Conservation (phyloP, 2,797 vertebrate genomes). For the Neosilurus hyrtlii region DNA sequence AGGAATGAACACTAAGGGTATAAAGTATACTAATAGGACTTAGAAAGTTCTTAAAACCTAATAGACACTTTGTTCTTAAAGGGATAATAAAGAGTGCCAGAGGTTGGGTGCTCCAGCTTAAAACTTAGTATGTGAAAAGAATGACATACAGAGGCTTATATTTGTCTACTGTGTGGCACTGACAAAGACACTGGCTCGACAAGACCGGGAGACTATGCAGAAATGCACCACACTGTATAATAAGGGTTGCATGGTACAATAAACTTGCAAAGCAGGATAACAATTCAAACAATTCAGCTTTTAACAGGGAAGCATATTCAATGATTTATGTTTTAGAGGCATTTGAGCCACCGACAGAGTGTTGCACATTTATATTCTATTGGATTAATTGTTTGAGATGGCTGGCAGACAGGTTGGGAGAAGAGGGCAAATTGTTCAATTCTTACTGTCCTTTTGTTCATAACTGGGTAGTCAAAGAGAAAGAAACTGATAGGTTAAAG, state of each 20-base stretch:
- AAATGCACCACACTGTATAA: slow-evolving; percentile 17
- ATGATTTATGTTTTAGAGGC: slow-evolving; percentile 14
- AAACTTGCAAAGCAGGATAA: not conserved
- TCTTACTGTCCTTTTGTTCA: not conserved
- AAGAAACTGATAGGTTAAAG: not conserved
- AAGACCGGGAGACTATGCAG: not conserved
- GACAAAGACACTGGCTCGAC: slow-evolving; percentile 25
- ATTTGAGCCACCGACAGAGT: not conserved
- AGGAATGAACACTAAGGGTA: not conserved
- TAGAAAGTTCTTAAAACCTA: not conserved
- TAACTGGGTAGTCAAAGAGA: not conserved
- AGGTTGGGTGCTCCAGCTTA: slow-evolving; percentile 17
- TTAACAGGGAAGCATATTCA: slow-evolving; percentile 11
- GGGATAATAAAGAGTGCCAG: not conserved
- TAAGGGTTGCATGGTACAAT: slow-evolving; percentile 14
- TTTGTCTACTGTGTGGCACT: slow-evolving; percentile 37
- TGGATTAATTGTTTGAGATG: slow-evolving; percentile 9
- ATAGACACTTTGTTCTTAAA: not conserved
- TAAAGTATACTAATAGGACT: not conserved
- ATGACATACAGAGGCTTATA: slow-evolving; percentile 38
- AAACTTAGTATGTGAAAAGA: slow-evolving; percentile 43
- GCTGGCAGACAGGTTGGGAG: not conserved
- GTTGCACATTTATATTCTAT: slow-evolving; percentile 24
- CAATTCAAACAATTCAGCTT: slow-evolving; percentile 11
- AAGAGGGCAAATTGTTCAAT: not conserved